phyloP scores from a whole-genome alignment of 2,113 vertebrate species.

The Hystrix brachyura region DNA sequence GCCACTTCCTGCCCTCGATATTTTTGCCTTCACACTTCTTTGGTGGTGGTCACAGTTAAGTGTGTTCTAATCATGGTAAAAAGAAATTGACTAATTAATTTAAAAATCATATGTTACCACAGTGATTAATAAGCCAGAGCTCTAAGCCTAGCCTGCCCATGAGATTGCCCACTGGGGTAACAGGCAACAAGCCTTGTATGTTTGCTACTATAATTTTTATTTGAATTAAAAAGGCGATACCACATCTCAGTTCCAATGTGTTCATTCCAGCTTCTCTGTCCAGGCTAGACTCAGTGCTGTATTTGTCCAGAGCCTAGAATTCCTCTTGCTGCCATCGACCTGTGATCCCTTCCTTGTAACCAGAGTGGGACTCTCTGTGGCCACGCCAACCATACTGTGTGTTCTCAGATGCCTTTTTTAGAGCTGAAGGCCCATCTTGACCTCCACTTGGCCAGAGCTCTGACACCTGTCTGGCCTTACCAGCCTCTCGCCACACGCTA shows the following conservation, averaged over 20 bases:
- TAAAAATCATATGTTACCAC: neutral
- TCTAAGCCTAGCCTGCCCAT: neutral
- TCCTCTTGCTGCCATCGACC: neutral
- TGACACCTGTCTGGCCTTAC: conserved; percentile 74
- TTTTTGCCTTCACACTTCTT: neutral
- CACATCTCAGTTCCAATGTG: neutral
- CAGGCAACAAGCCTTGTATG: neutral
- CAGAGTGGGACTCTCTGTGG: neutral
- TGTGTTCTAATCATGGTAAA: neutral
- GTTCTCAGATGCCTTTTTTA: conserved; percentile 31
- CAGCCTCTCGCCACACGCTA: conserved; percentile 6
- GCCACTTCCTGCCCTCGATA: neutral
- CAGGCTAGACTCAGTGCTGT: neutral
- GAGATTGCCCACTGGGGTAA: neutral
- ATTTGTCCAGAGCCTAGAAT: neutral
- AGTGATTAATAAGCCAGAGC: neutral
- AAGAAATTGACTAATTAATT: neutral
- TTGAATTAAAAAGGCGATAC: neutral
- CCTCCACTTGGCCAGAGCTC: conserved; percentile 73
- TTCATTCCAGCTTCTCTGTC: neutral
- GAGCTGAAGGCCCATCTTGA: conserved; percentile 51
- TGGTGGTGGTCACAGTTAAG: neutral
- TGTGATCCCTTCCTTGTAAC: neutral
- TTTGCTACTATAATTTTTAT: neutral
- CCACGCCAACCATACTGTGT: neutral